These are phyloP conservation scores for Cremastinae sp. DNA, from an alignment of 2,888 invertebrate genomes.

Conservation along the genomic window DNA sequence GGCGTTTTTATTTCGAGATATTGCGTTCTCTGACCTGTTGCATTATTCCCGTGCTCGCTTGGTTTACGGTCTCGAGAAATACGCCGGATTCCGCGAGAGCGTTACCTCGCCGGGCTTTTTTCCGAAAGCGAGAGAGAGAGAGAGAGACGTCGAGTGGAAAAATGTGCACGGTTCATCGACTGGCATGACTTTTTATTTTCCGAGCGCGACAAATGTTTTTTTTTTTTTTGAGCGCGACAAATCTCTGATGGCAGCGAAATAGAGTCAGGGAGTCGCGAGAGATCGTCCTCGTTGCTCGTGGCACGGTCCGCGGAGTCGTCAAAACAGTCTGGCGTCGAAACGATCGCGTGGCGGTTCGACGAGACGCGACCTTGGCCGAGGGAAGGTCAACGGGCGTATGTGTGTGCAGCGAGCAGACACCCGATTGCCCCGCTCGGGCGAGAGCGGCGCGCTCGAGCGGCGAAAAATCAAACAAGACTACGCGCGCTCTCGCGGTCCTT, in stretches of 20 bases:
- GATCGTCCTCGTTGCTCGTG: constrained; percentile 30
- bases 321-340: constrained; percentile 70
- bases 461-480: constrained; percentile 5
- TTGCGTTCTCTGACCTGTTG: constrained; percentile 18
- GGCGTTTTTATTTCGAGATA: constrained; percentile 3
- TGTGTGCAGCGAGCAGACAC: constrained; percentile 43
- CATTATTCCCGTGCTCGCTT: constrained; percentile 18
- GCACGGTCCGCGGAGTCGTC: constrained; percentile 59
- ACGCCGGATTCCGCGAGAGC: neutral
- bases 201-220: neutral
- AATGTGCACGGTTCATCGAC: too few relatives aligned
- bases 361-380: constrained; percentile 71
- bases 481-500: constrained; percentile 14
- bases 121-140: neutral
- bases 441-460: constrained; percentile 16
- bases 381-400: constrained; percentile 62
- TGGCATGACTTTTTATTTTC: too few relatives aligned
- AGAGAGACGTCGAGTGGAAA: constrained; percentile 1
- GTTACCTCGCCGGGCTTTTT: too few relatives aligned
- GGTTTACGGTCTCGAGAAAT: neutral
- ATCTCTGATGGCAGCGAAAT: constrained; percentile 17
- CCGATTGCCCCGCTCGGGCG: constrained; percentile 39
- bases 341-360: constrained; percentile 69
- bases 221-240: too few relatives aligned
- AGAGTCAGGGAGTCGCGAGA: constrained; percentile 7